Base-by-base conservation (phyloP, 37 sponge, comb jelly and placozoan species). In the Aplysina aerophoba region DNA sequence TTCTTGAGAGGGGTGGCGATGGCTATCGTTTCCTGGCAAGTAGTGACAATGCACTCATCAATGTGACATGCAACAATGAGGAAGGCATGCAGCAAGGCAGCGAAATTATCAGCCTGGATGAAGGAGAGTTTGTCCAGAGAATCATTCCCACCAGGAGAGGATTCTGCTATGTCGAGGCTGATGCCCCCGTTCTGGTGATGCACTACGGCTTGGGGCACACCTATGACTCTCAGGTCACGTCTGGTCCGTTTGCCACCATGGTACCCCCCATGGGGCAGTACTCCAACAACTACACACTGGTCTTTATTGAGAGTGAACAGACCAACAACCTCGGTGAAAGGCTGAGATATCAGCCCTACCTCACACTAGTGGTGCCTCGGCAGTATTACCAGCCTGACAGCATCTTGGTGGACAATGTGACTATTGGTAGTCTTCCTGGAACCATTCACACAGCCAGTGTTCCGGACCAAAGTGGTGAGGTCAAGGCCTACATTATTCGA, bases 211-310 rank as follows among this genome's bases (percentile, higher is more conserved):
- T 69, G 25, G 91, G 91, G 0, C 87, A 87, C 64, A 77, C 79
- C 57, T 56, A 28, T 27, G 87, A 91, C 79, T 53, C 75, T 21
- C 33, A n/a, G 1, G 3, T 25, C 58, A n/a, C 19, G 1, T 50
- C 38, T 22, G 92, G 88, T 81, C 92, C 92, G 4, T 36, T 82
- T 30, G 85, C 88, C 79, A 24, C 71, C 0, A 33, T 60, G 53
- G 61, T 88, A 0, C 86, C 89, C 62, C 86, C 89, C 3, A 35
- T 82, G 1, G 80, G 56, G 12, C 92, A 92, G 60, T 92, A 71
- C 64, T 8, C 44, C 15, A 87, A 84, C 61, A 31, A 87, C 69
- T 53, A 54, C 55, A 83, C 83, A 22, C 5, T 83, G 11, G 20
- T 81, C 3, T 75, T 75, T 50, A 21, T 24, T 50, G 54, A 50